Evolutionary conservation across 2,797 vertebrate species (phyloP).

Genomic region (Halcyon leucocephala): DNA sequence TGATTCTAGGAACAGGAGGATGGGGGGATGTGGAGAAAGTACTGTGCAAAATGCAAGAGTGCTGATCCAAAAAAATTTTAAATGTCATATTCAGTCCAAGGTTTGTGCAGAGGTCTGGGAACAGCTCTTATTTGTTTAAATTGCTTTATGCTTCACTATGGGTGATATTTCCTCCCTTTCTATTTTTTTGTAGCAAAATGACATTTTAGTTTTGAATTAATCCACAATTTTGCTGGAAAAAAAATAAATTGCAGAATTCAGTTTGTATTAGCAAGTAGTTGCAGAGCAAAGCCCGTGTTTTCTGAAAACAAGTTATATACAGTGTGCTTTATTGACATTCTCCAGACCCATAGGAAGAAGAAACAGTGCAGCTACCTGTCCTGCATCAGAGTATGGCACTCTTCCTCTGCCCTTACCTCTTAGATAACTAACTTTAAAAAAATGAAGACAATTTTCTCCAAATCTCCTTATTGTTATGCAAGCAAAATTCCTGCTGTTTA

Average conservation of each 20-base stretch:
- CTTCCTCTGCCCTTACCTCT: background rate
- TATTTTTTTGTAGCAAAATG: background rate
- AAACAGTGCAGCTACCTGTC: background rate
- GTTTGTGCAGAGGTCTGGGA: background rate
- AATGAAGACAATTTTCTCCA: background rate
- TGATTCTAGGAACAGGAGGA: background rate
- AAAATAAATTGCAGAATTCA: background rate
- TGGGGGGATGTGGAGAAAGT: background rate
- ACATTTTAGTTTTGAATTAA: background rate
- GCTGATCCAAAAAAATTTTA: conserved; percentile 13
- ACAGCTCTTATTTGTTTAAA: background rate
- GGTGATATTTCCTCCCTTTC: background rate
- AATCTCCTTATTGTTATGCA: background rate
- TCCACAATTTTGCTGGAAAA: background rate
- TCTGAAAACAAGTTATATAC: rapidly evolving
- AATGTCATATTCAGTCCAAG: background rate
- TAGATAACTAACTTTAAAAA: background rate
- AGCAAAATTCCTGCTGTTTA: background rate
- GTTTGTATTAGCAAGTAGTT: background rate
- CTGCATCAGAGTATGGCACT: background rate
- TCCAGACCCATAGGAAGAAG: background rate
- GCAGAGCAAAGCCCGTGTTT: background rate
- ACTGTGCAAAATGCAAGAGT: background rate
- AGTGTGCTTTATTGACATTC: background rate
- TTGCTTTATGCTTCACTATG: background rate